Conservation (phyloP, 2,888 invertebrate species). For the Orchesella flavescens region DNA sequence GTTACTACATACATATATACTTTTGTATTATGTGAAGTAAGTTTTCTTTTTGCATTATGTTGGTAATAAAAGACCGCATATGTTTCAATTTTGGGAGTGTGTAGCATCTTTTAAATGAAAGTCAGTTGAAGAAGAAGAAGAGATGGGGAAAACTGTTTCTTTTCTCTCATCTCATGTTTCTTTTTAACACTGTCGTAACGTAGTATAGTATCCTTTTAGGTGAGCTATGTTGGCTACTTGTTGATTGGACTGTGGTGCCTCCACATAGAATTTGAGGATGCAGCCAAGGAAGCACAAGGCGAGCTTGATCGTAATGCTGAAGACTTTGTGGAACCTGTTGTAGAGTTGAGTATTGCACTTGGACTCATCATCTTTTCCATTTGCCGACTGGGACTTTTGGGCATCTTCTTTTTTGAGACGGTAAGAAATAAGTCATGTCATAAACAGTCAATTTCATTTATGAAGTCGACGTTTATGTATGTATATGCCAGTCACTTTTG, state of each 20-base stretch:
- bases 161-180: not conserved
- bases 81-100: too few species aligned
- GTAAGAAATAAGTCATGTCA: not conserved
- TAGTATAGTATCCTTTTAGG: constrained; percentile 9
- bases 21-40: too few species aligned
- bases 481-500: too few species aligned
- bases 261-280: constrained; percentile 50
- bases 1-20: not conserved
- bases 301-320: constrained; percentile 31
- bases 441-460: too few species aligned
- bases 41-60: not conserved
- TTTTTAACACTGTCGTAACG: not conserved
- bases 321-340: constrained; percentile 36
- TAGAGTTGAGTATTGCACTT: constrained; percentile 42
- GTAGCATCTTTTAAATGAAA: too few species aligned
- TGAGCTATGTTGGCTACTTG: constrained; percentile 51
- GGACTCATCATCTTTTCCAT: constrained; percentile 34
- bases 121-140: too few species aligned
- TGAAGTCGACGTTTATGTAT: too few species aligned
- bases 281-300: constrained; percentile 34
- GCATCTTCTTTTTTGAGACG: constrained; percentile 53
- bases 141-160: not conserved
- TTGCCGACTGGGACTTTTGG: constrained; percentile 34
- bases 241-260: constrained; percentile 51
- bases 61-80: not conserved